Evolutionary conservation across 2,888 invertebrate genomes (phyloP).

Genomic region (Lydus trimaculatus): DNA sequence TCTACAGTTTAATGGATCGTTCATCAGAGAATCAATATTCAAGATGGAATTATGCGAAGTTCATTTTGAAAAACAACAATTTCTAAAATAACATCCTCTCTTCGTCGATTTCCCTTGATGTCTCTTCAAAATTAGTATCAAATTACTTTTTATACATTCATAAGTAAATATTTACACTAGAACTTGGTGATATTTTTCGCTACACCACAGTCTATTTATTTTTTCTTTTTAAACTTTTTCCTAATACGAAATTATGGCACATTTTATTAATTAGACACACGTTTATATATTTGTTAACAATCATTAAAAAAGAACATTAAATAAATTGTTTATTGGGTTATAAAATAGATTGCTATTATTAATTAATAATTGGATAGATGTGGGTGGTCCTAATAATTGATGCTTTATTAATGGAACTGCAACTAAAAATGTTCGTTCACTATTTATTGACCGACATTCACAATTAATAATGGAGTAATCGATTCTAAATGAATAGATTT

Average conservation of each 20-base stretch:
- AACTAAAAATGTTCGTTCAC: constrained; percentile 17
- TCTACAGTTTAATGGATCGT: constrained; percentile 1
- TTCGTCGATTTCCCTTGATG: constrained; percentile 11
- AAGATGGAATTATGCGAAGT: constrained; percentile 16
- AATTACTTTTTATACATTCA: constrained; percentile 27
- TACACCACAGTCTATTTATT: constrained; percentile 1
- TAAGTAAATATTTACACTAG: constrained; percentile 26
- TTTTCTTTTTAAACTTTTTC: constrained; percentile 8
- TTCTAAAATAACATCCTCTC: constrained; percentile 18
- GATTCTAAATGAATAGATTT: not conserved
- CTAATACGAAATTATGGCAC: not conserved
- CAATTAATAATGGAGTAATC: constrained; percentile 4
- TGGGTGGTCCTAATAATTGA: constrained; percentile 36
- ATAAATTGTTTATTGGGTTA: constrained; percentile 36
- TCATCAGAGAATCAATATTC: constrained; percentile 20
- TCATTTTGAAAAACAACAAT: constrained; percentile 22
- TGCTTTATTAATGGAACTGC: constrained; percentile 27
- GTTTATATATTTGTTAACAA: not conserved
- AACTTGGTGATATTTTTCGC: constrained; percentile 20
- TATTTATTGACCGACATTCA: constrained; percentile 16
- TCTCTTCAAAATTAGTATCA: constrained; percentile 27
- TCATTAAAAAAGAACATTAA: constrained; percentile 17
- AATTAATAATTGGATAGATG: constrained; percentile 28
- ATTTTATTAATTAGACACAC: not conserved
- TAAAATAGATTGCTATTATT: constrained; percentile 36